Evolutionary conservation across 92 coral and sea anemone species (phyloP), one percentile per base, ranked within the genome.

Genomic region (Blastomussa wellsi): DNA sequence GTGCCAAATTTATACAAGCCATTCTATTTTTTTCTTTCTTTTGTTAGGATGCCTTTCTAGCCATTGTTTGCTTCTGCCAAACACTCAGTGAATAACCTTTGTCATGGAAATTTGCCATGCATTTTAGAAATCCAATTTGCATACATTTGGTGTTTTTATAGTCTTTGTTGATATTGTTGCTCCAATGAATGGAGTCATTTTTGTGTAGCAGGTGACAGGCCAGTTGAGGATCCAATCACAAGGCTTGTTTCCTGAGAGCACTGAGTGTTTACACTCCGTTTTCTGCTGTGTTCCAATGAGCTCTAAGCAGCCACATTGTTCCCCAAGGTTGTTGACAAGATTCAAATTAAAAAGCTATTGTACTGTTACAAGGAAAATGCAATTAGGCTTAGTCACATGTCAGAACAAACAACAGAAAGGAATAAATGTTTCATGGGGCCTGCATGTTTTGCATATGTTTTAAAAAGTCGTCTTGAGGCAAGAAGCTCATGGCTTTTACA

Each of bases 361-460:
- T 90, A 79, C 86, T 81, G 90, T 88, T 93, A 92, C 95, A 92
- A 90, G 92, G 87, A 91, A 90, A 90, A 90, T 90, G 93, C 92
- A 94, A 96, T 96, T 94, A 91, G 88, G 82, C 83, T 68, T 74
- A 86, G 96, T 96, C 98, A 96, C 98, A 96, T 96, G 96, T 88
- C 94, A 84, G 78, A 66, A 69, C 76, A 86, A 90, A 95, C 98
- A 92, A 94, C 90, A 92, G 90, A 82, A 80, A 60, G 76, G 92
- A 93, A 93, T 96, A 93, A 96, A 96, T 96, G 98, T 94, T 94
- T 96, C 86, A 96, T 96, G 98, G 82, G 92, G 84, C 82, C 85
- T 92, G 93, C 94, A 92, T 94, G 98, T 94, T 94, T 94, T 94
- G 98, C 98, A 94, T 94, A 94, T 94, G 88, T 82, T 92, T 87